Evolutionary conservation across 2,888 invertebrate genomes (phyloP), one percentile per base, ranked within the genome.

Genomic region (Drosophila anceps): DNA sequence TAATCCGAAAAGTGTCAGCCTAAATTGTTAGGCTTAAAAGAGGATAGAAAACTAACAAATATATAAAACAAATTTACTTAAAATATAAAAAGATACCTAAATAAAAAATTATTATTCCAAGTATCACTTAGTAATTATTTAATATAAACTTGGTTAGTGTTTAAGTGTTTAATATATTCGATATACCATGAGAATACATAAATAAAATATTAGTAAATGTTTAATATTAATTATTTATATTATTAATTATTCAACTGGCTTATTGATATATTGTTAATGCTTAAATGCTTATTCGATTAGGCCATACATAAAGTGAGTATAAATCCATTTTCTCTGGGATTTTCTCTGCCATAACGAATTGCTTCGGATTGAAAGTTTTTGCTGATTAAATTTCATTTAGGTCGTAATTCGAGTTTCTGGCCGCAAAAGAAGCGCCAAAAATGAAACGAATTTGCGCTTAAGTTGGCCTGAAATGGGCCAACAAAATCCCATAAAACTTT

Each of bases 351-450:
- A 10, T 53, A 24, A 37, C 15, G 24, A 46, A 35, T 61, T 51
- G 54, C 48, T 67, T 68, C n/a, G 46, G 61, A 48, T 31, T 48
- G 13, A 60, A 71, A 64, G 53, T 73, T 77, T 77, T 69, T 55
- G 41, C 24, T 43, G 35, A 57, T 46, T 70, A 63, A 61, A 64
- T 81, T 88, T 68, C 66, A 72, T 75, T 69, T 73, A 55, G 59
- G 48, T 74, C 73, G 39, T 73, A 71, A 73, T 77, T 53, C 37
- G 37, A 15, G 31, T 67, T 72, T 54, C 50, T 15, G 13, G 1
- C 18, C 24, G 44, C 10, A 43, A 8, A 41, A 46, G 66, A 65
- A 69, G 80, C 73, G 51, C 29, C 50, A 55, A 41, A 69, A 80
- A 64, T 66, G 67, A 67, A 68, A 57, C 48, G 20, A 61, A 82